Evolutionary conservation across 2,888 invertebrate species (phyloP), one percentile per base, ranked within the genome.

Genomic region (Apoderus coryli): DNA sequence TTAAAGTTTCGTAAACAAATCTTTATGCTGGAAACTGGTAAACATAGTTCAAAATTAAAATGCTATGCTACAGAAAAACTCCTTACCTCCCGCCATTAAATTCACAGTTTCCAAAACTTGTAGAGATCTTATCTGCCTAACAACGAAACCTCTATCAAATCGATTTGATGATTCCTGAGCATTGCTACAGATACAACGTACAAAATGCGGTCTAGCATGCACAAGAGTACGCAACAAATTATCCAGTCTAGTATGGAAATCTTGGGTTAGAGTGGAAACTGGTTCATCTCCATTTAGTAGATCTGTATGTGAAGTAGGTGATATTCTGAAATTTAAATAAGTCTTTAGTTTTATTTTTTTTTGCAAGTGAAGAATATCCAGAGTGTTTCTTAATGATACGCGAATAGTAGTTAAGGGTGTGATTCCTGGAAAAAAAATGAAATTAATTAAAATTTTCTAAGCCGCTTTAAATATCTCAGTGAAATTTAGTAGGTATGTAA

Each of bases 191-290:
- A 93, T 72, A 53, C 92, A 93, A 35, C 90, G 73, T 44, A 93
- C 82, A 63, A 93, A 93, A 61, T 92, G 92, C 9, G 92, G 90
- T 30, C 88, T 72, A 30, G 92, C 88, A 61, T 90, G 89, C 31
- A 90, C 88, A 32, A 92, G 63, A 29, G 89, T 90, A 45, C 90
- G 70, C 49, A 93, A 63, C 46, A 93, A 67, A 63, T 89, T 89
- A 61, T 93, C 90, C 40, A 93, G 68, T 22, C 90, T 72, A 37
- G 86, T 86, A 61, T 92, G 90, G 59, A 93, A 93, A 63, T 93
- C 92, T 65, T 89, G 89, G 32, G 90, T 90, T 36, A 92, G 65
- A 16, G 90, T 89, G 25, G 85, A 81, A 33, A 84, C 76, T 4
- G 84, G 81, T 52, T 82, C 84, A 55, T 81, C 80, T 3, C 81